Conservation (phyloP, 2,888 invertebrate species). For the Gasteruption jaculator region DNA sequence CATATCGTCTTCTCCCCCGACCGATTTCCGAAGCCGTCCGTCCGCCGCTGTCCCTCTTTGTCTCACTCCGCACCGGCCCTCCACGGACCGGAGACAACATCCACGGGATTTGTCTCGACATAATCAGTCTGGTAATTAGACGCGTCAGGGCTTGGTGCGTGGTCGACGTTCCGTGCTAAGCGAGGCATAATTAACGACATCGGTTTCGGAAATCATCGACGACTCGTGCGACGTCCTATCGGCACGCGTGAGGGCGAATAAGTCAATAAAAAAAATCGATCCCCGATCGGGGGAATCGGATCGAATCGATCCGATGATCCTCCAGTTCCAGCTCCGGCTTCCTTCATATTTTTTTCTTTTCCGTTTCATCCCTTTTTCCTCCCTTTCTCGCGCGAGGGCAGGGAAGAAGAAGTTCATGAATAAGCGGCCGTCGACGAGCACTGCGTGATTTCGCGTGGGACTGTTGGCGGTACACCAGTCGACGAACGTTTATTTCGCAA, state of each 20-base stretch:
- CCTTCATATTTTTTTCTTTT: no score
- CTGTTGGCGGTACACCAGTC: slow-evolving; percentile 49
- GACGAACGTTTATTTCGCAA: slow-evolving; percentile 49
- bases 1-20: slow-evolving; percentile 16
- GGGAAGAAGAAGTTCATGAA: slow-evolving; percentile 31
- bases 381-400: slow-evolving; percentile 16
- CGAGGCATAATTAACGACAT: no score
- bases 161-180: slow-evolving; percentile 10
- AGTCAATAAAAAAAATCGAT: no score
- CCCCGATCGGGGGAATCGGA: no score
- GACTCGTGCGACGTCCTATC: no score
- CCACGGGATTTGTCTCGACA: slow-evolving; percentile 26
- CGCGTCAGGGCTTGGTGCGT: slow-evolving; percentile 26
- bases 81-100: slow-evolving; percentile 20
- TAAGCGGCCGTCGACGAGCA: slow-evolving; percentile 35
- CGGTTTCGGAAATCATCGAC: no score
- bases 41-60: slow-evolving; percentile 30
- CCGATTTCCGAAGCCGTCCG: slow-evolving; percentile 32
- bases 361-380: no score
- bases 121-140: slow-evolving; percentile 43
- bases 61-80: no score
- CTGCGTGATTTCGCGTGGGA: slow-evolving; percentile 49
- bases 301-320: no score
- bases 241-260: no score
- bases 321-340: no score